Evolutionary conservation across 1,140 invertebrate species (phyloP), one percentile per base, ranked within the genome.

Genomic region (Nasonia longicornis): DNA sequence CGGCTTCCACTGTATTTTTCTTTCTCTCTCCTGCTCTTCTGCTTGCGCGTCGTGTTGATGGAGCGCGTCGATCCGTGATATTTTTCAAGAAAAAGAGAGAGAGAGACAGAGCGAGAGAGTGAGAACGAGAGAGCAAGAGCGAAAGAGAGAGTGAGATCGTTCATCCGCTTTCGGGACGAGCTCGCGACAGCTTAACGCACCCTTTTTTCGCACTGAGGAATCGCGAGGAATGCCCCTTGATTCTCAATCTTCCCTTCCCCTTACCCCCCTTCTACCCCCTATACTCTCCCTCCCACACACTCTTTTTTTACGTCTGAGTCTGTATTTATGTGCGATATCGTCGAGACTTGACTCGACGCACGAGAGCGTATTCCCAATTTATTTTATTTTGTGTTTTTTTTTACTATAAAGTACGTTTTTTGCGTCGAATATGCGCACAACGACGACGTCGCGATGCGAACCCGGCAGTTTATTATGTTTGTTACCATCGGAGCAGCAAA

Each of bases 401-500:
- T 75, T 75, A 75, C 52, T 70, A 52, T 79, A 79, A 74, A 78
- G 38, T 78, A 79, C 70, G 75, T 74, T 75, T 82, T 80, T 79
- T 52, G 71, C 64, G 77, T 75, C 81, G 45, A 79, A 42, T 79
- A 75, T 69, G 16, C 71, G 63, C 71, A 75, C 70, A 78, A 72
- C 31, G 63, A 79, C 48, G n/a, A 76, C 31, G 66, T 82, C 72
- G 72, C 81, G 70, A 74, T 58, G 38, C 14, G 69, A 82, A 20
- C 35, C 77, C 75, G 75, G 73, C 74, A 78, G 64, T 76, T 79
- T 74, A 75, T 69, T 73, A 72, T 58, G 52, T 82, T 67, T 82
- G 66, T 82, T 79, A 75, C 38, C 45, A 82, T 85, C 84, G 75
- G 74, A 85, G 75, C 83, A 86, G 81, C 83, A 81, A 73, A 74